phyloP scores from a whole-genome alignment of 2,797 vertebrate genomes.

The Mus minutoides region DNA sequence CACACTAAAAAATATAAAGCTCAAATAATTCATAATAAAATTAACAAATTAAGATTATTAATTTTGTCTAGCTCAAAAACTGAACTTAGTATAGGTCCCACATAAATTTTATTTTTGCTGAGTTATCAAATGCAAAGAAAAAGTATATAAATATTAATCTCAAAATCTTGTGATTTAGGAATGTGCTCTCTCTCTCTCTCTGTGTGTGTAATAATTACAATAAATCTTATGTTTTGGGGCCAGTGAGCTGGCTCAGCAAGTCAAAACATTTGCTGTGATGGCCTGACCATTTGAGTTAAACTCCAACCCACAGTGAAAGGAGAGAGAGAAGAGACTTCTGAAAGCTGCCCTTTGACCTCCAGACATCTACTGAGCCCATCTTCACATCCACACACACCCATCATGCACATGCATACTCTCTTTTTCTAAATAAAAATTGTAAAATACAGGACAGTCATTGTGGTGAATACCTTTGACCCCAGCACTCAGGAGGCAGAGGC shows the following conservation, averaged over 20 bases:
- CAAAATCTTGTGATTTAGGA: background rate
- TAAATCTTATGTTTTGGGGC: background rate
- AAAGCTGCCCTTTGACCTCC: background rate
- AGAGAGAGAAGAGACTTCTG: background rate
- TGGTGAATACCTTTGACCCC: background rate
- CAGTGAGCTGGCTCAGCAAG: background rate
- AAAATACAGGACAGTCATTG: background rate
- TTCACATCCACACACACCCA: background rate
- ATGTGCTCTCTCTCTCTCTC: background rate
- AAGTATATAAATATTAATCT: background rate
- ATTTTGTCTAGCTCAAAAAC: slow-evolving; percentile 32
- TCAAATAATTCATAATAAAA: slow-evolving; percentile 53
- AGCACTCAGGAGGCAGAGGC: background rate
- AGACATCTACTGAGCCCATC: background rate
- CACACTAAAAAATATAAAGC: slow-evolving; percentile 39
- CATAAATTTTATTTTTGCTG: slow-evolving; percentile 35
- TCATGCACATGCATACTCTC: background rate
- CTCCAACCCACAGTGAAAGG: background rate
- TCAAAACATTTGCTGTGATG: background rate
- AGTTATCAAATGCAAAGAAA: slow-evolving; percentile 55
- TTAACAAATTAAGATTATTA: background rate
- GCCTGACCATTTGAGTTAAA: too few species aligned
- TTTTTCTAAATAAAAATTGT: background rate
- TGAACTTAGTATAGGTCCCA: background rate
- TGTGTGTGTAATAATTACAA: background rate